Evolutionary conservation across 1,140 invertebrate species (phyloP), one percentile per base, ranked within the genome.

Genomic region (Drosophila pruinosa): DNA sequence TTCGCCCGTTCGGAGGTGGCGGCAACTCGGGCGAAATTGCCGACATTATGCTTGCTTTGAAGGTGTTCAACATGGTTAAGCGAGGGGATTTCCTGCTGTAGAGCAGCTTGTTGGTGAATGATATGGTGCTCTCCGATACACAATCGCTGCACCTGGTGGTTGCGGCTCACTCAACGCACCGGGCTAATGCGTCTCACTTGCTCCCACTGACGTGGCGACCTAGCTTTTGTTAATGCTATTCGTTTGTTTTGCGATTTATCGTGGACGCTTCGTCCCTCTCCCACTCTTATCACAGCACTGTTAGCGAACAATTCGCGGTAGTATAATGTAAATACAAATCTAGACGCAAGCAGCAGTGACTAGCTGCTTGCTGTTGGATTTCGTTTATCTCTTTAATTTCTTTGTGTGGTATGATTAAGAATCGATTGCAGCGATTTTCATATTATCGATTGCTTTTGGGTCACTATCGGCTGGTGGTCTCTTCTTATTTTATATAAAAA

Each of bases 1-100:
- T 63, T 21, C 69, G 61, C 2, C 67, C 56, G 54, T 38, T 68
- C 31, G 65, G 78, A 4, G 83, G 69, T 4, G 85, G 52, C 2
- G 75, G 65, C 2, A 90, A 38, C 36, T 91, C 86, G 3, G 90
- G 90, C 15, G 78, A 83, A 17, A 91, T 82, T n/a, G 81, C 82
- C 58, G 89, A 89, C 22, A 90, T 79, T 38, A 91, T 89, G 43
- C 90, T 78, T 36, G 79, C 90, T 61, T 90, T 91, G n/a, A 91
- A 75, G 64, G 79, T 89, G 12, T 73, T 88, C 28, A 91, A 91
- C 90, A 91, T 47, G 21, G n/a, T 91, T 6, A 17, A 39, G 28
- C 45, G 36, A 8, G 41, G 10, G 28, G 17, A n/a, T 24, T 22
- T 14, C 24, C 50, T 19, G 15, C 17, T 7, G 43, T n/a, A n/a